Evolutionary conservation across 2,113 vertebrate species (phyloP).

Genomic region (Tamias sibiricus): DNA sequence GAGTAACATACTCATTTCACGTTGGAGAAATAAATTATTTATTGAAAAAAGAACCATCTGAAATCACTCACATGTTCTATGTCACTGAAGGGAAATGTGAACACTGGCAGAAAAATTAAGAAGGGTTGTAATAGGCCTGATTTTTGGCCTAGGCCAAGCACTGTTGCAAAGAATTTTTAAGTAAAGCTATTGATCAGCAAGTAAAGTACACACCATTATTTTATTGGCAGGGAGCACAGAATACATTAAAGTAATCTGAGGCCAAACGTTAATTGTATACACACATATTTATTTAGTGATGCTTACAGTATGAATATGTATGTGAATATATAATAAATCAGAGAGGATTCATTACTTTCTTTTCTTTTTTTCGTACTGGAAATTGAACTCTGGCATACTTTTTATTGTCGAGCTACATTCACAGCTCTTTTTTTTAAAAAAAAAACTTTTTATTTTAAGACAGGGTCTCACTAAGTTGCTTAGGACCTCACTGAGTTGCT

Average conservation of each 20-base stretch:
- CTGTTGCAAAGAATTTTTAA: background rate
- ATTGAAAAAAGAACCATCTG: background rate
- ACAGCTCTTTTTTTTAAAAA: no score
- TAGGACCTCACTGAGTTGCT: no score
- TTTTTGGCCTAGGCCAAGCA: background rate
- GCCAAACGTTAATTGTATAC: background rate
- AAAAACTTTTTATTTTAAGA: no score
- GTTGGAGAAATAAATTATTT: background rate
- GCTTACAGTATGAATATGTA: background rate
- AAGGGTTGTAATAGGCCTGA: background rate
- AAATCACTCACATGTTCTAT: background rate
- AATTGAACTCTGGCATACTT: no score
- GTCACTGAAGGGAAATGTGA: background rate
- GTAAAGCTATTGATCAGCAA: background rate
- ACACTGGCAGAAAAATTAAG: background rate
- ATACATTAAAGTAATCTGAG: background rate
- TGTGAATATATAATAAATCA: background rate
- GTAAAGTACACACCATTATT: background rate
- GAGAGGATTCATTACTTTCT: background rate
- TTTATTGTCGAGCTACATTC: no score
- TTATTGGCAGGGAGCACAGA: background rate
- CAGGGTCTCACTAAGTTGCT: no score
- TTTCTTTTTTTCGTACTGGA: no score
- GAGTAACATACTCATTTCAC: background rate
- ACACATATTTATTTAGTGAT: background rate